These are phyloP conservation scores for Neodiprion fabricii DNA, from an alignment of 1,140 invertebrate genomes.

Conservation along the genomic window DNA sequence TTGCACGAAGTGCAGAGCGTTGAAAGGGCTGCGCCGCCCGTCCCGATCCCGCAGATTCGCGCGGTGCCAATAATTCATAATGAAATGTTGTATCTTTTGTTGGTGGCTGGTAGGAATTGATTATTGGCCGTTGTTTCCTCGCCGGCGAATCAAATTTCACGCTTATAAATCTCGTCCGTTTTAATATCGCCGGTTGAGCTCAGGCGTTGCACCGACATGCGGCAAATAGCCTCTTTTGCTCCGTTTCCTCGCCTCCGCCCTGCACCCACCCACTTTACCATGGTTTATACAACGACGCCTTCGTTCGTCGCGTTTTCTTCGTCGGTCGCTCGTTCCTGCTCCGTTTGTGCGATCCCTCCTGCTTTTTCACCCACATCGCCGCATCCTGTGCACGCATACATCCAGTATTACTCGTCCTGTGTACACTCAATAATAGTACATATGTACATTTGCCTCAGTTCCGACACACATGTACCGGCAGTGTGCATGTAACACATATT, in stretches of 20 bases:
- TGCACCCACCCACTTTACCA: not conserved
- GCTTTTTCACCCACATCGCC: not conserved
- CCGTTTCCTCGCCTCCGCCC: constrained; percentile 2
- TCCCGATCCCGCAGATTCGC: not conserved
- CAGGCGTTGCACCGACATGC: constrained; percentile 21
- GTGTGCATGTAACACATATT: no score
- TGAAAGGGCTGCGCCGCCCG: not conserved
- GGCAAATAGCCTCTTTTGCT: constrained; percentile 30
- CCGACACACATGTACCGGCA: not conserved
- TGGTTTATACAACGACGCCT: not conserved
- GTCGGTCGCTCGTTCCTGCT: not conserved
- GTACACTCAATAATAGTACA: not conserved
- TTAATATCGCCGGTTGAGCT: constrained; percentile 34
- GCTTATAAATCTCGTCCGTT: constrained; percentile 40
- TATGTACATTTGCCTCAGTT: not conserved
- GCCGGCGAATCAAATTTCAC: constrained; percentile 42
- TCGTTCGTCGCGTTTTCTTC: not conserved
- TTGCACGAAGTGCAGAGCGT: not conserved
- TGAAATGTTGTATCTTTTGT: constrained; percentile 32
- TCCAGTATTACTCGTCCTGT: not conserved
- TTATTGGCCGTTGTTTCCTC: constrained; percentile 36
- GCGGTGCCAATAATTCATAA: constrained; percentile 33
- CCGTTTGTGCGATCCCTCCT: not conserved
- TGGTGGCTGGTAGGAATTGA: constrained; percentile 32
- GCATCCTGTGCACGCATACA: not conserved